Evolutionary conservation across 2,888 invertebrate genomes (phyloP).

Genomic region (Pseudoips prasinana): DNA sequence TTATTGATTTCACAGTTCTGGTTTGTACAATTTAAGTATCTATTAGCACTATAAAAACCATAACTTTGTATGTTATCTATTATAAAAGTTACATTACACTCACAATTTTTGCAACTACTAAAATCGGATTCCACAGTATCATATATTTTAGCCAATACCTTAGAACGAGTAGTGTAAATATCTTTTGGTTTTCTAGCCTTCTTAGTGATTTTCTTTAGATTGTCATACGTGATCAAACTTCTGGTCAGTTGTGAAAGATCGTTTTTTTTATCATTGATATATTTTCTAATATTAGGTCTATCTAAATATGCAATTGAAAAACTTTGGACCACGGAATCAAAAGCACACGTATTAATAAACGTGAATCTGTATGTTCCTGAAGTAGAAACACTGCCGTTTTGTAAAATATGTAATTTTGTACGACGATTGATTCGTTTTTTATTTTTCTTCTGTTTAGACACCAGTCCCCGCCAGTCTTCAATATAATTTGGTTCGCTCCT

Average conservation of each 20-base stretch:
- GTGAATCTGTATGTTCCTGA: conserved; percentile 6
- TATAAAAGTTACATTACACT: conserved; percentile 14
- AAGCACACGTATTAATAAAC: conserved; percentile 15
- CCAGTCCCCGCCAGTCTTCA: conserved; percentile 16
- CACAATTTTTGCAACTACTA: conserved; percentile 16
- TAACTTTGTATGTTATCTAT: conserved; percentile 16
- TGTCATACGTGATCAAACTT: conserved; percentile 12
- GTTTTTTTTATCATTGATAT: conserved; percentile 10
- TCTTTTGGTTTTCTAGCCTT: conserved; percentile 13
- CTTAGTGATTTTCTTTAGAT: conserved; percentile 13
- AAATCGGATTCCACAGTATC: conserved; percentile 13
- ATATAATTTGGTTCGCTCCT: conserved; percentile 12
- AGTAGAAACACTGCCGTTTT: conserved; percentile 6
- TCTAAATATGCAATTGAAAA: conserved; percentile 16
- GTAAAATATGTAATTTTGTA: conserved; percentile 8
- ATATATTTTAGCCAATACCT: conserved; percentile 12
- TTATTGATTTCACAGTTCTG: conserved; percentile 12
- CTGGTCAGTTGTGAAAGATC: conserved; percentile 12
- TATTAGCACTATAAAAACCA: conserved; percentile 14
- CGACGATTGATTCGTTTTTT: conserved; percentile 11
- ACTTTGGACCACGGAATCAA: conserved; percentile 16
- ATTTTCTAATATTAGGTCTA: conserved; percentile 10
- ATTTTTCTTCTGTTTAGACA: conserved; percentile 12
- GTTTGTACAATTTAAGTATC: conserved; percentile 12
- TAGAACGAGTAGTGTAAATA: conserved; percentile 12